Percentiles rank a stretch among this genome's conserved stretches.
Evolutionary conservation across 2,888 invertebrate species (phyloP).

Genomic region (Automeris io): DNA sequence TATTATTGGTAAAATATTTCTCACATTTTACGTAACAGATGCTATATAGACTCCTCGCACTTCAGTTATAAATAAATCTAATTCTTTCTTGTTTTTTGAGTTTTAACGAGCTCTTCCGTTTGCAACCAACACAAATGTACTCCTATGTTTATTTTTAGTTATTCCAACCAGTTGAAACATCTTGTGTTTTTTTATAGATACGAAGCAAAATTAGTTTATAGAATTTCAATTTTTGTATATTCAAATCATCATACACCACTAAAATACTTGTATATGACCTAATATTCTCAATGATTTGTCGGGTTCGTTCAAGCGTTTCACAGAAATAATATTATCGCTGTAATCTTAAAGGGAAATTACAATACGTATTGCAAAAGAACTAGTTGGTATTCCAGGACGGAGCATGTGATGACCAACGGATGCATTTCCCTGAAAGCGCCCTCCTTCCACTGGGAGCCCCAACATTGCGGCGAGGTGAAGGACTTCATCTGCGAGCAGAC

Average conservation of each 20-base stretch:
- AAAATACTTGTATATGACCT: too few relatives aligned
- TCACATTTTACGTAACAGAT: neutral
- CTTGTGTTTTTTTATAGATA: neutral
- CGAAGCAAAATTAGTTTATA: neutral
- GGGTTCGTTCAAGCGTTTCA: too few relatives aligned
- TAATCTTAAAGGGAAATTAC: conserved; percentile 8
- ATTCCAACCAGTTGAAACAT: neutral
- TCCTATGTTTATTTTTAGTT: neutral
- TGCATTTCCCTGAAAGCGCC: conserved; percentile 88
- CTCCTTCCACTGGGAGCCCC: conserved; percentile 87
- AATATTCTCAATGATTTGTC: too few relatives aligned
- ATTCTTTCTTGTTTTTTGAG: neutral
- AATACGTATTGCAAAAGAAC: conserved; percentile 47
- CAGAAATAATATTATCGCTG: neutral
- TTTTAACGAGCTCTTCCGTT: neutral
- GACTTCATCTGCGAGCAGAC: conserved; percentile 95
- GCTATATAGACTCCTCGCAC: neutral
- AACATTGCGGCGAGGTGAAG: conserved; percentile 88
- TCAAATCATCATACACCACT: too few relatives aligned
- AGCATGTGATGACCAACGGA: conserved; percentile 79
- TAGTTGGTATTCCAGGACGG: conserved; percentile 75
- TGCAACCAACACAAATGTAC: neutral
- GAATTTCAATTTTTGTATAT: neutral
- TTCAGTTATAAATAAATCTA: neutral
- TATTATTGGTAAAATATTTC: neutral